phyloP scores from a whole-genome alignment of 2,113 vertebrate species.

The Eretmochelys imbricata region DNA sequence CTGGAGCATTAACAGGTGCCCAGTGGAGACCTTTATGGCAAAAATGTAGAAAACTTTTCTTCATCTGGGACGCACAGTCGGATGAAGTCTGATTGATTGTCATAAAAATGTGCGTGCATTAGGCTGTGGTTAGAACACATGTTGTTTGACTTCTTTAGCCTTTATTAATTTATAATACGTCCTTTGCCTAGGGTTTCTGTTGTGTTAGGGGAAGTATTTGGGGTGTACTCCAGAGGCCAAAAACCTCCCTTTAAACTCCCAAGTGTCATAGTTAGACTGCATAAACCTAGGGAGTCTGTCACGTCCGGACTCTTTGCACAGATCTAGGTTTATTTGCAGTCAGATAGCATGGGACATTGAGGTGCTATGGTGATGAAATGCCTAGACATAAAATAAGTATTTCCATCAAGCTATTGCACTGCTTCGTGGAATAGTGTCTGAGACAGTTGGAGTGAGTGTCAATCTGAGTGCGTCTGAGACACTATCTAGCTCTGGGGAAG shows the following conservation, averaged over 20 bases:
- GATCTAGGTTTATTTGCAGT: fast-evolving
- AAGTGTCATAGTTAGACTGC: not conserved
- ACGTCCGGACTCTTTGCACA: fast-evolving
- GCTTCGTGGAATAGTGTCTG: not conserved
- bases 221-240: not conserved
- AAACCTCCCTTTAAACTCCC: not conserved
- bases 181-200: not conserved
- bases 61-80: fast-evolving
- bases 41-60: not conserved
- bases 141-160: not conserved
- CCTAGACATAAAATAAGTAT: fast-evolving
- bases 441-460: not conserved
- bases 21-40: fast-evolving
- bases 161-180: not conserved
- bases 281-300: not conserved
- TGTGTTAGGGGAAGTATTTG: not conserved
- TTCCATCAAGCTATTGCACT: fast-evolving
- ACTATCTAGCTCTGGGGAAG: not conserved
- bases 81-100: not conserved
- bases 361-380: not conserved
- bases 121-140: not conserved
- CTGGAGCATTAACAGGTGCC: fast-evolving
- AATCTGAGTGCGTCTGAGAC: not conserved
- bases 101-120: not conserved
- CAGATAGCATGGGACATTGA: not conserved